A percentile compares a stretch with the other conserved stretches of the same genome.
These are phyloP conservation scores for Tanypteryx hageni DNA, from an alignment of 2,888 invertebrate genomes.

Conservation along the genomic window DNA sequence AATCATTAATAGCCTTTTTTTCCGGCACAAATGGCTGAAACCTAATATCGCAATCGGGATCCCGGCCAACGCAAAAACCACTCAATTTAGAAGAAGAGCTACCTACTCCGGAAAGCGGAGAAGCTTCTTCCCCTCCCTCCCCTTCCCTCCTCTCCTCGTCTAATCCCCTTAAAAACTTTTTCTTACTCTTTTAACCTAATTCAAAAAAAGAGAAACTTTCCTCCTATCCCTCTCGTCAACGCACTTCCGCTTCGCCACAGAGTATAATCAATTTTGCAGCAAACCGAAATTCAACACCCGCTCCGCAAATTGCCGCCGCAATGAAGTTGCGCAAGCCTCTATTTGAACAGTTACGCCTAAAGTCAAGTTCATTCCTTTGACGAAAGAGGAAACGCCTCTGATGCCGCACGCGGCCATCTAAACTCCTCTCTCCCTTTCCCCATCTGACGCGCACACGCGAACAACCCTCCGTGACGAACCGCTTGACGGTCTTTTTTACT, in stretches of 20 bases:
- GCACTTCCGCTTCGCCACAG: conserved; percentile 42
- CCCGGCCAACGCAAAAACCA: conserved; percentile 25
- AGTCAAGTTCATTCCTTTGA: conserved; percentile 46
- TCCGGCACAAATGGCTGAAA: background rate
- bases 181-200: conserved; percentile 37
- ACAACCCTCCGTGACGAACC: background rate
- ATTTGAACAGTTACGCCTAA: conserved; percentile 46
- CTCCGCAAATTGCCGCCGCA: conserved; percentile 49
- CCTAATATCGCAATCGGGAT: conserved; percentile 19
- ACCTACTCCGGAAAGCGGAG: background rate
- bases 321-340: conserved; percentile 41
- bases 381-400: conserved; percentile 12
- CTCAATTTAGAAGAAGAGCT: background rate
- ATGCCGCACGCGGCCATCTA: background rate
- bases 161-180: conserved; percentile 43
- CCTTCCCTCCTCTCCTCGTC: background rate
- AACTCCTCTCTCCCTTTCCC: background rate
- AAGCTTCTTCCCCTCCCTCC: background rate
- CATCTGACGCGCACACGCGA: background rate
- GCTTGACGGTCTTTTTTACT: no score
- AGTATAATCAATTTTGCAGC: conserved; percentile 47
- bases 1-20: background rate
- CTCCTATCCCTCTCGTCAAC: conserved; percentile 13
- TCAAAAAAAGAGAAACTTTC: conserved; percentile 44
- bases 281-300: conserved; percentile 35